Percentiles rank a stretch among this genome's conserved stretches.
Evolutionary conservation across 2,888 invertebrate genomes (phyloP).

Genomic region (Heliconius ismenius): DNA sequence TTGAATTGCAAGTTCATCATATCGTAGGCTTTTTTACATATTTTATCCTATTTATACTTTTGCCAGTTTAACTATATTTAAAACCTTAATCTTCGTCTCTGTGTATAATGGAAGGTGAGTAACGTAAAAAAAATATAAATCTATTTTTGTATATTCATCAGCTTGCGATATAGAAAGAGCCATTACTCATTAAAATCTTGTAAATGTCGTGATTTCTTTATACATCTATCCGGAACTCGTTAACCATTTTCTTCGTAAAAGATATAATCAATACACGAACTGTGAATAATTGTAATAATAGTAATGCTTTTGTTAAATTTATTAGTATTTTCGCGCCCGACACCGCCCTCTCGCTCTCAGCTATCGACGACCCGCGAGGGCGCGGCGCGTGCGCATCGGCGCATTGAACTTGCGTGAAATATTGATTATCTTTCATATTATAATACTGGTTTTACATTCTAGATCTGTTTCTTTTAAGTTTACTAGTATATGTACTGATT

Average conservation of each 20-base stretch:
- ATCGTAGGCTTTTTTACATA: conserved; percentile 10
- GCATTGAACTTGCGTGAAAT: conserved; percentile 46
- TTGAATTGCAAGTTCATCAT: conserved; percentile 35
- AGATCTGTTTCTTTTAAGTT: neutral
- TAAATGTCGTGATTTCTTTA: neutral
- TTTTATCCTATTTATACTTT: neutral
- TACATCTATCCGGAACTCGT: neutral
- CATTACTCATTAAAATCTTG: neutral
- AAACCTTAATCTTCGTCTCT: neutral
- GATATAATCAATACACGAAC: conserved; percentile 10
- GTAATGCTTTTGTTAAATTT: conserved; percentile 29
- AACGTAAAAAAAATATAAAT: neutral
- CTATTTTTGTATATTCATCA: neutral
- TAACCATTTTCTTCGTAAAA: neutral
- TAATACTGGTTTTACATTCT: neutral
- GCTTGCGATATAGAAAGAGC: too few relatives aligned
- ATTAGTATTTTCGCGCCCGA: conserved; percentile 36
- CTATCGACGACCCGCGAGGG: conserved; percentile 39
- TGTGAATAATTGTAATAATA: conserved; percentile 29
- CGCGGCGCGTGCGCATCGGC: conserved; percentile 48
- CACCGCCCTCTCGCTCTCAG: conserved; percentile 48
- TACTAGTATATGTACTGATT: neutral
- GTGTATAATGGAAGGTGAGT: neutral
- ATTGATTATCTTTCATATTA: conserved; percentile 25
- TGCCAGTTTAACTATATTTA: neutral